Percentiles rank a stretch among this genome's conserved stretches.
Evolutionary conservation across 2,113 vertebrate species (phyloP).

Genomic region (Clarias magur): DNA sequence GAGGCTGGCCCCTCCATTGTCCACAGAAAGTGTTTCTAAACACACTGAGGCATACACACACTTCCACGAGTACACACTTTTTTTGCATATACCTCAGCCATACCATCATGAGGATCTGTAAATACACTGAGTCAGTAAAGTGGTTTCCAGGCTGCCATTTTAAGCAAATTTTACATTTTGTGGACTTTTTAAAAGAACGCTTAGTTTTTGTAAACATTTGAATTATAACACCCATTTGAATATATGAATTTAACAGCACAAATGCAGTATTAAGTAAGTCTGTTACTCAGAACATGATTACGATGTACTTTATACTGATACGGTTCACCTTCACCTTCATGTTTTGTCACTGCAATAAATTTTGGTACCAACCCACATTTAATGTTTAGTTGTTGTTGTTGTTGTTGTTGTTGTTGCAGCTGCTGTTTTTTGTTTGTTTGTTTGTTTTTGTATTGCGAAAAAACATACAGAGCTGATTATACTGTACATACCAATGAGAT

Average conservation of each 20-base stretch:
- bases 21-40: constrained; percentile 99
- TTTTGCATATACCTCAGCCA: not conserved
- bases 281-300: not conserved
- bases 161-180: not conserved
- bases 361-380: constrained; percentile 11
- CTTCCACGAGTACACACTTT: not conserved
- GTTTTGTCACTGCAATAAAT: constrained; percentile 26
- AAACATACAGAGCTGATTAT: too few species aligned
- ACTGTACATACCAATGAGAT: too few species aligned
- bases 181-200: not conserved
- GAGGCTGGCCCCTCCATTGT: constrained; percentile 98
- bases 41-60: not conserved
- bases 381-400: not conserved
- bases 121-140: not conserved
- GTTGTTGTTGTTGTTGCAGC: too few species aligned
- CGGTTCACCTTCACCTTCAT: not conserved
- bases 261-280: not conserved
- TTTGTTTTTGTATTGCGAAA: not conserved
- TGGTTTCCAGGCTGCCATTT: not conserved
- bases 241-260: not conserved
- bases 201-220: not conserved
- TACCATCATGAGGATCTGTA: not conserved
- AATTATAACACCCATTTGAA: not conserved
- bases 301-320: not conserved
- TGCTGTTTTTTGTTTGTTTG: not conserved